Percentiles rank a stretch among this genome's conserved stretches.
Evolutionary conservation across 2,797 vertebrate genomes (phyloP).

Genomic region (Morelia viridis): DNA sequence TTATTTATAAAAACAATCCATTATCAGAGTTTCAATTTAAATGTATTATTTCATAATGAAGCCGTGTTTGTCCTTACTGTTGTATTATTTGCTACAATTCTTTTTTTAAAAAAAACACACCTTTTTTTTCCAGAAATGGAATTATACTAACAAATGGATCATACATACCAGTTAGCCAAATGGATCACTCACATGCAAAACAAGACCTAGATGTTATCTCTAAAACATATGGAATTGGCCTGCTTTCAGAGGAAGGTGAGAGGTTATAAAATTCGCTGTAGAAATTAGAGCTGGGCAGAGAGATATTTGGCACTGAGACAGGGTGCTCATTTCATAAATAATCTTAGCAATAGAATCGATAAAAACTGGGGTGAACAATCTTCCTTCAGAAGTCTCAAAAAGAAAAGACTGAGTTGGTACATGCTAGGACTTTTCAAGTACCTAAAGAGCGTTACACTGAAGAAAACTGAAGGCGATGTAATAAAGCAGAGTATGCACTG

Average conservation of each 20-base stretch:
- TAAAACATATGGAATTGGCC: constrained; percentile 42
- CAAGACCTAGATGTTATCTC: constrained; percentile 46
- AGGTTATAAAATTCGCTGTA: constrained; percentile 28
- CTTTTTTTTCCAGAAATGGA: constrained; percentile 23
- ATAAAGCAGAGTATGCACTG: neutral
- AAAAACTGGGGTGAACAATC: neutral
- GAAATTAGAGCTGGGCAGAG: neutral
- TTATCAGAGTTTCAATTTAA: neutral
- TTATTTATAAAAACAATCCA: neutral
- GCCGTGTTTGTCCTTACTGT: constrained; percentile 6
- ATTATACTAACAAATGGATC: constrained; percentile 38
- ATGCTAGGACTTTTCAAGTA: neutral
- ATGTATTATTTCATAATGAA: constrained; percentile 34
- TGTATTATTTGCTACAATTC: neutral
- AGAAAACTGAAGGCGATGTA: neutral
- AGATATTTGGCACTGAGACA: neutral
- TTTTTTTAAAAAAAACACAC: constrained; percentile 28
- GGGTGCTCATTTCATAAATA: neutral
- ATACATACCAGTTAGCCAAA: constrained; percentile 42
- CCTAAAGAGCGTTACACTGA: neutral
- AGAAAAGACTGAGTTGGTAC: neutral
- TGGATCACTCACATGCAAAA: constrained; percentile 52
- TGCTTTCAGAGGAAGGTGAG: constrained; percentile 68
- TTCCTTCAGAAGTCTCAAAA: neutral
- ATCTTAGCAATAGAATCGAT: neutral